Conservation (phyloP, 2,113 vertebrate genomes). For the Cephalopterus ornatus region DNA sequence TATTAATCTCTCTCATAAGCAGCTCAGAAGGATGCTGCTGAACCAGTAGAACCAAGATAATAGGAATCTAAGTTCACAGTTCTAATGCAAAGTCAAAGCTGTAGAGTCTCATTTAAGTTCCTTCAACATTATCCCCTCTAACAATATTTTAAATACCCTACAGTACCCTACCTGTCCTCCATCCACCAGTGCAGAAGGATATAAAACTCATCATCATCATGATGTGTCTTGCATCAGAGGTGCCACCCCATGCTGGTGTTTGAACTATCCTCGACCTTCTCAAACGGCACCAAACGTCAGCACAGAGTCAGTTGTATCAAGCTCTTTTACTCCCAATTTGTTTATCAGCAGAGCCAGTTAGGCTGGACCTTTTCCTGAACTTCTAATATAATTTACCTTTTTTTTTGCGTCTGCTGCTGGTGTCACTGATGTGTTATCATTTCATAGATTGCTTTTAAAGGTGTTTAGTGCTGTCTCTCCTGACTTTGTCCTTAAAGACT, state of each 20-base stretch:
- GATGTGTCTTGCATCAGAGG: background rate
- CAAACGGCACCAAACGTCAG: background rate
- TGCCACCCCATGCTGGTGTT: background rate
- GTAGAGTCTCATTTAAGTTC: background rate
- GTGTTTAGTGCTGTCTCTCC: rapidly evolving
- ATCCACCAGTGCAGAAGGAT: background rate
- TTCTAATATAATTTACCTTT: background rate
- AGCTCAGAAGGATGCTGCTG: background rate
- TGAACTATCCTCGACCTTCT: background rate
- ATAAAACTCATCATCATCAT: background rate
- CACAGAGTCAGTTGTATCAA: background rate
- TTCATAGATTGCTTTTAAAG: background rate
- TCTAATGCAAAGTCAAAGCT: background rate
- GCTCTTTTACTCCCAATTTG: background rate
- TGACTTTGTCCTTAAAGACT: background rate
- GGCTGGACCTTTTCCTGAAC: background rate
- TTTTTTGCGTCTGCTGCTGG: background rate
- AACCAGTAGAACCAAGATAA: background rate
- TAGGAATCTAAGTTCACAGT: background rate
- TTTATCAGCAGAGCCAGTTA: background rate
- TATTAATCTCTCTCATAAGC: background rate
- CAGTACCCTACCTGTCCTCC: background rate
- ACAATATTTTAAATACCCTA: background rate
- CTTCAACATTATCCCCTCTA: background rate
- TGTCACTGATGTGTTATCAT: background rate